These are phyloP conservation scores for Corvus hawaiiensis DNA, from an alignment of 2,113 vertebrate species.

Conservation along the genomic window DNA sequence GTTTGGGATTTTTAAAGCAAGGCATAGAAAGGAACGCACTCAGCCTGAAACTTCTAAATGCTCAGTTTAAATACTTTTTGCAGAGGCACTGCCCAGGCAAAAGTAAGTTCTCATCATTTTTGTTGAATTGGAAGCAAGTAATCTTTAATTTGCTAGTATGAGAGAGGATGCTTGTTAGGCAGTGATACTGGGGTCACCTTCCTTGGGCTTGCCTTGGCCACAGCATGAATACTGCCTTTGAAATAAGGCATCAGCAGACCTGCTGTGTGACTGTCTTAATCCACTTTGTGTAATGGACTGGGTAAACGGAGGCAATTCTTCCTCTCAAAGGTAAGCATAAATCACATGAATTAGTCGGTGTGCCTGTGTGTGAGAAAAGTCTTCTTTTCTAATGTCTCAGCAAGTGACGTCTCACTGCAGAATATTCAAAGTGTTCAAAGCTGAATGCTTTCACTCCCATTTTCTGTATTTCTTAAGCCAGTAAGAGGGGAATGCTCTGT, in stretches of 20 bases:
- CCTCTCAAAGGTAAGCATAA: not conserved
- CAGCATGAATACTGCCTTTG: not conserved
- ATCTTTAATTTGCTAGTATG: not conserved
- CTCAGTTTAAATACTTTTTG: not conserved
- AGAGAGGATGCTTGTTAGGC: not conserved
- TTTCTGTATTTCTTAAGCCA: not conserved
- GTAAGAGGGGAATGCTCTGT: not conserved
- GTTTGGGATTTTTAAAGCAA: not conserved
- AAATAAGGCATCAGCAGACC: not conserved
- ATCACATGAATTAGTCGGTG: fast-evolving
- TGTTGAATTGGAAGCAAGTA: not conserved
- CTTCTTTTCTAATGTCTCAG: not conserved
- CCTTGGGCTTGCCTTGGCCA: not conserved
- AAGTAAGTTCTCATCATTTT: not conserved
- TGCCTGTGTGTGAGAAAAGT: not conserved
- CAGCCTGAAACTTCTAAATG: not conserved
- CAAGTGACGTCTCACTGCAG: not conserved
- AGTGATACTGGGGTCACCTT: not conserved
- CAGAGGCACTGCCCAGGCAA: not conserved
- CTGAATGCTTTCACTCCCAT: not conserved
- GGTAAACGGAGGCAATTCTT: not conserved
- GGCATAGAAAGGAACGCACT: not conserved
- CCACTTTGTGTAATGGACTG: not conserved
- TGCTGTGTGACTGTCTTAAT: not conserved
- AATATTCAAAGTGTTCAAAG: not conserved